These are phyloP conservation scores for Trichogramma pretiosum DNA, from an alignment of 1,140 invertebrate genomes.

Conservation along the genomic window DNA sequence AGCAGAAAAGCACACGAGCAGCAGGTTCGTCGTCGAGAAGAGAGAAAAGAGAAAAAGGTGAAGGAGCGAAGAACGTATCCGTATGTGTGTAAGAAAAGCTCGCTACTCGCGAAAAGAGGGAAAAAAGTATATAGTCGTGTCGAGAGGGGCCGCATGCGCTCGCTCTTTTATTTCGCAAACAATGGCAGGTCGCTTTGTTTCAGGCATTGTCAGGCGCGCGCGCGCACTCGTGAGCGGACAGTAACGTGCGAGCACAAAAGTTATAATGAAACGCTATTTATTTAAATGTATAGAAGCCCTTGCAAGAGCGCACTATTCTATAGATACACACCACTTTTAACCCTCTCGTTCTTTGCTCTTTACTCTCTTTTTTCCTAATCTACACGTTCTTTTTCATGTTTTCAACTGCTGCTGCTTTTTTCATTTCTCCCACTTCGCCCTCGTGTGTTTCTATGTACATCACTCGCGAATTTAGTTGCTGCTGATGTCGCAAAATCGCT, in stretches of 20 bases:
- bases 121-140: too few relatives aligned
- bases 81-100: too few relatives aligned
- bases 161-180: slow-evolving; percentile 43
- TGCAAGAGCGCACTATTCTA: slow-evolving; percentile 4
- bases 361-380: not conserved
- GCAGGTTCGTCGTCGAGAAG: too few relatives aligned
- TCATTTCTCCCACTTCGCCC: too few relatives aligned
- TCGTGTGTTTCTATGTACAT: too few relatives aligned
- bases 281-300: slow-evolving; percentile 39
- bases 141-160: slow-evolving; percentile 26
- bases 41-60: too few relatives aligned
- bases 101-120: not conserved
- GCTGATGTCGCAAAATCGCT: too few relatives aligned
- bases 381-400: not conserved
- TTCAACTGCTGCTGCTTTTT: not conserved
- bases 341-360: not conserved
- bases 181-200: slow-evolving; percentile 41
- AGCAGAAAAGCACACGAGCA: too few relatives aligned
- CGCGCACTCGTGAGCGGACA: too few relatives aligned
- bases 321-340: slow-evolving; percentile 11
- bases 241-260: slow-evolving; percentile 42
- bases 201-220: slow-evolving; percentile 42
- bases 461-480: too few relatives aligned
- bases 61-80: too few relatives aligned
- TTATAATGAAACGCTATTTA: slow-evolving; percentile 46